These are phyloP conservation scores for Bactericera cockerelli DNA, from an alignment of 1,140 invertebrate species.

Conservation along the genomic window DNA sequence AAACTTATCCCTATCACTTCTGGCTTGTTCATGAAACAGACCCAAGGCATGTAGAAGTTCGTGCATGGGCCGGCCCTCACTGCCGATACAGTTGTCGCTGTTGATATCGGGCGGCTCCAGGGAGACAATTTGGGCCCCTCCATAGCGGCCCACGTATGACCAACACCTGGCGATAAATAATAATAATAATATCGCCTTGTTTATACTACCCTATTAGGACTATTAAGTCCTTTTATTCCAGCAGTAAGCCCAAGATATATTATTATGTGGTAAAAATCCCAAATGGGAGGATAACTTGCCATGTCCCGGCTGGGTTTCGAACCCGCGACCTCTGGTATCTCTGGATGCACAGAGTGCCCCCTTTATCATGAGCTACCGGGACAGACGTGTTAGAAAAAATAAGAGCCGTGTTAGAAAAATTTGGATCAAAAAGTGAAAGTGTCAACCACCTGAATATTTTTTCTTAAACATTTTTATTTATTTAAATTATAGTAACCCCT, in stretches of 20 bases:
- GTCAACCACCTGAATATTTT: too few relatives aligned
- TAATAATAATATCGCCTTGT: too few relatives aligned
- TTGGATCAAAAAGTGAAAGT: background rate
- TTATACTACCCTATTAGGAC: too few relatives aligned
- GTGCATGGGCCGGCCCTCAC: conserved; percentile 43
- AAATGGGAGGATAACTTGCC: too few relatives aligned
- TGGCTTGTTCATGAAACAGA: conserved; percentile 46
- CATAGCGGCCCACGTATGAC: conserved; percentile 45
- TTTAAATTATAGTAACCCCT: too few relatives aligned
- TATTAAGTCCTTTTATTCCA: too few relatives aligned
- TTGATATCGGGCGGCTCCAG: conserved; percentile 41
- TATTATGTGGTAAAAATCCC: too few relatives aligned
- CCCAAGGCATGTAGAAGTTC: conserved; percentile 49
- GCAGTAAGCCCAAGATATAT: too few relatives aligned
- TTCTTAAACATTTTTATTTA: too few relatives aligned
- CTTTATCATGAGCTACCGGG: background rate
- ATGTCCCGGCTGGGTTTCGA: too few relatives aligned
- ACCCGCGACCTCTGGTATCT: too few relatives aligned
- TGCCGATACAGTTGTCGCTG: conserved; percentile 40
- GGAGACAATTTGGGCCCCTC: conserved; percentile 47
- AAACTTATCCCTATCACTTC: conserved; percentile 42
- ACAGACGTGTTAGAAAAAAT: background rate
- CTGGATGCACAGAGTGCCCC: too few relatives aligned
- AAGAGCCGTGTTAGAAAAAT: background rate
- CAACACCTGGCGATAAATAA: conserved; percentile 40